Conservation (phyloP, 2,113 vertebrate genomes). For the Desmodus rotundus region DNA sequence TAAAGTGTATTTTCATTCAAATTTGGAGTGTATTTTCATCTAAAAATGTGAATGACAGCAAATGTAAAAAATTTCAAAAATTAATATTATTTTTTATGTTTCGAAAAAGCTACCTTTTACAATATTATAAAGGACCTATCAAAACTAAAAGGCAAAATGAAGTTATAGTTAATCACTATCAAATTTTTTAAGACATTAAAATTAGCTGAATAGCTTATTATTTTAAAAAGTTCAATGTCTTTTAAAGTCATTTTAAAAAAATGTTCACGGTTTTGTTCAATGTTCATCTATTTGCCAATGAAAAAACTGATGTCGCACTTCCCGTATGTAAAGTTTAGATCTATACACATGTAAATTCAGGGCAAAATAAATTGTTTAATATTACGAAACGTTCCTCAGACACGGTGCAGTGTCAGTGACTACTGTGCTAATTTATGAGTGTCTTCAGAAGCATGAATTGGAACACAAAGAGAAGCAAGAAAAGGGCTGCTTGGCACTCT, state of each 20-base stretch:
- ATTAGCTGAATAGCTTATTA: background rate
- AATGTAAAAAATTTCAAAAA: background rate
- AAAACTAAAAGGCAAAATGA: background rate
- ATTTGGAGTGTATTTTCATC: background rate
- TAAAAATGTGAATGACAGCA: background rate
- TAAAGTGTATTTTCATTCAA: too few species aligned
- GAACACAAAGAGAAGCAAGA: constrained; percentile 7
- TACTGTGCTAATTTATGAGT: background rate
- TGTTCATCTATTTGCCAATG: background rate
- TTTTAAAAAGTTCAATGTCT: background rate
- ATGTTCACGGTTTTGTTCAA: background rate
- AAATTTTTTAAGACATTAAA: background rate
- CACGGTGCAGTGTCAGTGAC: background rate
- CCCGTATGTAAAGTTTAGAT: background rate
- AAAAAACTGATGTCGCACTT: background rate
- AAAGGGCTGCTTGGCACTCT: background rate
- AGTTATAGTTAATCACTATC: background rate
- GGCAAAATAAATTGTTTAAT: background rate
- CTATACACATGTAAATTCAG: background rate
- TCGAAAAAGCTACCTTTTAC: background rate
- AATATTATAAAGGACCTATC: background rate
- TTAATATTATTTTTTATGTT: background rate
- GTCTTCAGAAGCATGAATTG: constrained; percentile 14
- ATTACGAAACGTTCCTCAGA: background rate
- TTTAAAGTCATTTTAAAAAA: background rate